A percentile compares a stretch with the other conserved stretches of the same genome.
Conservation (phyloP, 2,113 vertebrate species). For the Gambusia affinis region DNA sequence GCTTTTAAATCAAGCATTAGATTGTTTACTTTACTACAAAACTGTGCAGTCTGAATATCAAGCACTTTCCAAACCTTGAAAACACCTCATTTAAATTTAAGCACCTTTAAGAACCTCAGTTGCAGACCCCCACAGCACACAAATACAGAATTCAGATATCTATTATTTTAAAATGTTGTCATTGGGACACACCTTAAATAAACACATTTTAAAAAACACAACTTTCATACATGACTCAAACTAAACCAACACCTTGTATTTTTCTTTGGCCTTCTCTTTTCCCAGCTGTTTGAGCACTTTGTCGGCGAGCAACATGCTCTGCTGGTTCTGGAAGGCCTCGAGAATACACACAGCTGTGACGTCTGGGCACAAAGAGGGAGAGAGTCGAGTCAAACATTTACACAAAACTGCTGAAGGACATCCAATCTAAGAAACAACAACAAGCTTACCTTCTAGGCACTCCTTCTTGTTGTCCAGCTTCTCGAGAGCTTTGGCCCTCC, state of each 20-base stretch:
- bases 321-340: slow-evolving; percentile 98
- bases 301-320: slow-evolving; percentile 98
- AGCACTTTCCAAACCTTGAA: no score
- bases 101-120: no score
- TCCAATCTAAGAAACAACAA: no score
- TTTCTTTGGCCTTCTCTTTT: slow-evolving; percentile 99
- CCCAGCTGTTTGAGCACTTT: slow-evolving; percentile 97
- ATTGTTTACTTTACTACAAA: no score
- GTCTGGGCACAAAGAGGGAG: slow-evolving; percentile 74
- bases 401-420: not conserved
- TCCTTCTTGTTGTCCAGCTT: slow-evolving; percentile 97
- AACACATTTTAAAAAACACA: no score
- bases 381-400: not conserved
- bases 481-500: slow-evolving; percentile 95
- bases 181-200: not conserved
- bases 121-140: no score
- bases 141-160: not conserved
- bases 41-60: no score
- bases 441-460: slow-evolving; percentile 91
- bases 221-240: not conserved
- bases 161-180: not conserved
- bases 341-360: slow-evolving; percentile 98
- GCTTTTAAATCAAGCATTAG: no score
- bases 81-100: no score
- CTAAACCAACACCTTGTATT: slow-evolving; percentile 89